A percentile compares a stretch with the other conserved stretches of the same genome.
Conservation (phyloP, 2,113 vertebrate species). For the Podilymbus podiceps region DNA sequence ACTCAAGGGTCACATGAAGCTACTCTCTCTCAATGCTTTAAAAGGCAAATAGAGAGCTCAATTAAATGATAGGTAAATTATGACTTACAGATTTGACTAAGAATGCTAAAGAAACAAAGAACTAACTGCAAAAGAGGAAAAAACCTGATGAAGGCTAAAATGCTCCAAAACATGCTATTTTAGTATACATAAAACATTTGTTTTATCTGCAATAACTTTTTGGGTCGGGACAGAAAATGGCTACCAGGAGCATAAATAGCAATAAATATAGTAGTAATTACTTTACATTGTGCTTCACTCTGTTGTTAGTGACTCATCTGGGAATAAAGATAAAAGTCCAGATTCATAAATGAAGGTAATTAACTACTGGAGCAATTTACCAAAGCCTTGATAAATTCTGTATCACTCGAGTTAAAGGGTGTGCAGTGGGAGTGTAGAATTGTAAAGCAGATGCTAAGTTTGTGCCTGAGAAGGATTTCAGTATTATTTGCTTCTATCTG, state of each 20-base stretch:
- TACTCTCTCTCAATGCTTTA: background rate
- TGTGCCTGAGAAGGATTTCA: background rate
- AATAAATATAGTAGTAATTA: slow-evolving; percentile 63
- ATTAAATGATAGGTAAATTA: background rate
- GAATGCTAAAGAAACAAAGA: background rate
- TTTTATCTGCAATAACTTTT: slow-evolving; percentile 59
- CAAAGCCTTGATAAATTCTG: slow-evolving; percentile 47
- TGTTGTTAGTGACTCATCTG: slow-evolving; percentile 52
- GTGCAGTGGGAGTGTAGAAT: background rate
- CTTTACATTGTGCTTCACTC: slow-evolving; percentile 50
- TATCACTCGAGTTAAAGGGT: slow-evolving; percentile 19
- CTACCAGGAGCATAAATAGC: slow-evolving; percentile 49
- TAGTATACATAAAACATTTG: slow-evolving; percentile 14
- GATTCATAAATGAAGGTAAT: slow-evolving; percentile 68
- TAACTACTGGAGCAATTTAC: slow-evolving; percentile 60
- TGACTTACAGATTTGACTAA: too few species aligned
- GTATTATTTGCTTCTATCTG: background rate
- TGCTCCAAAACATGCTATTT: slow-evolving; percentile 28
- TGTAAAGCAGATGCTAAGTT: slow-evolving; percentile 40
- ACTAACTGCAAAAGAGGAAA: background rate
- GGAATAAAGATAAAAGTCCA: slow-evolving; percentile 66
- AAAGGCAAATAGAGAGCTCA: background rate
- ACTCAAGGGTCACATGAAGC: background rate
- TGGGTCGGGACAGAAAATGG: slow-evolving; percentile 53
- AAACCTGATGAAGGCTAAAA: background rate